A percentile compares a stretch with the other conserved stretches of the same genome.
Evolutionary conservation across 2,888 invertebrate species (phyloP).

Genomic region (Phania funesta): DNA sequence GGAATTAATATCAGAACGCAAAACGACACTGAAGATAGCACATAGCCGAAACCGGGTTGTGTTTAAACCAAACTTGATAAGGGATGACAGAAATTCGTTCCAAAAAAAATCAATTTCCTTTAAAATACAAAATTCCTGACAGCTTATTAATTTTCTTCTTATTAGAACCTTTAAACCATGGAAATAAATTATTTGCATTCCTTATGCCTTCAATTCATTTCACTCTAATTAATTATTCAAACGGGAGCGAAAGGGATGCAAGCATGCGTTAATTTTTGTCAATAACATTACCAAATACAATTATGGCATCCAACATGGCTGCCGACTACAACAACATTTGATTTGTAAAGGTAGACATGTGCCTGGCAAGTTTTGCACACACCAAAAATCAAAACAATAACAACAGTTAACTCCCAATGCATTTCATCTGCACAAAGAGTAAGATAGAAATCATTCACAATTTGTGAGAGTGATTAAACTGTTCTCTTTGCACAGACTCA

Average conservation of each 20-base stretch:
- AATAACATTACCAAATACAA: constrained; percentile 66
- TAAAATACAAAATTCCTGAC: too few relatives aligned
- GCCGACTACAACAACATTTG: constrained; percentile 61
- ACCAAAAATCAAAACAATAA: constrained; percentile 44
- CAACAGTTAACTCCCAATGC: constrained; percentile 3
- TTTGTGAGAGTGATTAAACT: neutral
- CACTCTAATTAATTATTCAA: neutral
- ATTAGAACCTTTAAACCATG: too few relatives aligned
- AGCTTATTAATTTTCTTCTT: too few relatives aligned
- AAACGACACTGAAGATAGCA: too few relatives aligned
- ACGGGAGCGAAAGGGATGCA: constrained; percentile 70
- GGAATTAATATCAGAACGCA: too few relatives aligned
- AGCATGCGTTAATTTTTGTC: neutral
- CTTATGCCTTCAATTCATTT: constrained; percentile 27
- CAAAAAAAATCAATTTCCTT: too few relatives aligned
- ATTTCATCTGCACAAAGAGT: neutral
- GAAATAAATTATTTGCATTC: constrained; percentile 31
- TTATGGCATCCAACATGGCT: constrained; percentile 79
- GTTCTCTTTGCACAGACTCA: constrained; percentile 36
- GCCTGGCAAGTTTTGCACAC: constrained; percentile 48
- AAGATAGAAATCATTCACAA: neutral
- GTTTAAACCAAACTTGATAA: too few relatives aligned
- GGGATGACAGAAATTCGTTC: too few relatives aligned
- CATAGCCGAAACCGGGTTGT: too few relatives aligned
- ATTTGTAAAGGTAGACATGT: constrained; percentile 59